These are phyloP conservation scores for Nasonia vitripennis DNA, from an alignment of 1,140 invertebrate species.

Conservation along the genomic window DNA sequence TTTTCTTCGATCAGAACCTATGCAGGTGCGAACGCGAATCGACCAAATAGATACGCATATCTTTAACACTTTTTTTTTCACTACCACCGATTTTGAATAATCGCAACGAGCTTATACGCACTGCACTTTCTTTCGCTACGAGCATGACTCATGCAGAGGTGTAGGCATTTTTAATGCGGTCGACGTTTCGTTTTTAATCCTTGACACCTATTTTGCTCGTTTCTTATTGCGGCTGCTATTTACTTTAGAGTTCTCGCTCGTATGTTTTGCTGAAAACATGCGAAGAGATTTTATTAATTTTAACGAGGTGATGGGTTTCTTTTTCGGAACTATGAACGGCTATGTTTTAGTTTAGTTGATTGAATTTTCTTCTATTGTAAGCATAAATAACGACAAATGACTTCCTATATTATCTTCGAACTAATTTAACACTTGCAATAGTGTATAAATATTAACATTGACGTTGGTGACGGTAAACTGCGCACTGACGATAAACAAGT, in stretches of 20 bases:
- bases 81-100: not conserved
- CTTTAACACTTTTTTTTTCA: not conserved
- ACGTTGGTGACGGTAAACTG: not conserved
- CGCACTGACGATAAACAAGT: not conserved
- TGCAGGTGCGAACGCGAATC: slow-evolving; percentile 75
- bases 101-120: too few relatives aligned
- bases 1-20: slow-evolving; percentile 76
- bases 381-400: too few relatives aligned
- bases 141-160: too few relatives aligned
- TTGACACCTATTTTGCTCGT: not conserved
- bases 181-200: not conserved
- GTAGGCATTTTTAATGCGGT: too few relatives aligned
- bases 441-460: not conserved
- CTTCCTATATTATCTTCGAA: too few relatives aligned
- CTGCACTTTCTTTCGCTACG: too few relatives aligned
- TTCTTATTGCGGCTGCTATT: not conserved
- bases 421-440: not conserved
- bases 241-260: too few relatives aligned
- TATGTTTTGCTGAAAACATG: too few relatives aligned
- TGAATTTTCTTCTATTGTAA: not conserved
- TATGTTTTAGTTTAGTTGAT: too few relatives aligned
- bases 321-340: too few relatives aligned
- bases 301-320: too few relatives aligned
- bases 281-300: too few relatives aligned
- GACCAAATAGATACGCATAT: not conserved